Percentiles rank a stretch among this genome's conserved stretches.
phyloP scores from a whole-genome alignment of 2,888 invertebrate species.

The Cacoxenus indagator region DNA sequence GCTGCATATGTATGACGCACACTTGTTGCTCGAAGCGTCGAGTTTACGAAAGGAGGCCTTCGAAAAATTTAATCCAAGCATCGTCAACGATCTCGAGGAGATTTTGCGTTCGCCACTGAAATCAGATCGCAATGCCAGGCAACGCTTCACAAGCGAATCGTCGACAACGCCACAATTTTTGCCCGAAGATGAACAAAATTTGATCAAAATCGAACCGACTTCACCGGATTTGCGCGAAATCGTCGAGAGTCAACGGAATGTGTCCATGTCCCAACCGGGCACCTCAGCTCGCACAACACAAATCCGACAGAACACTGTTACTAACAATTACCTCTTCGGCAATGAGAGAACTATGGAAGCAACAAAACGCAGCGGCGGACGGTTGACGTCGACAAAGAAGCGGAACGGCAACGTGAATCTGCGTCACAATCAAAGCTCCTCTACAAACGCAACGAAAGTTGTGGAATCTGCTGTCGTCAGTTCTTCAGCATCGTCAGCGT shows the following conservation, averaged over 20 bases:
- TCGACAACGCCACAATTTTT: slow-evolving; percentile 61
- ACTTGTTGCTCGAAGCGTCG: slow-evolving; percentile 62
- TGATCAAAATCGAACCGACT: slow-evolving; percentile 65
- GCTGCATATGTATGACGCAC: slow-evolving; percentile 66
- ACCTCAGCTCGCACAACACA: slow-evolving; percentile 51
- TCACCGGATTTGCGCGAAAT: slow-evolving; percentile 65
- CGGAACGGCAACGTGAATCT: slow-evolving; percentile 7
- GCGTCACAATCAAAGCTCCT: background rate
- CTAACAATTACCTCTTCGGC: slow-evolving; percentile 58
- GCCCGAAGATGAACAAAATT: slow-evolving; percentile 59
- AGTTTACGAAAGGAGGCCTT: slow-evolving; percentile 63
- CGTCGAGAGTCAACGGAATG: slow-evolving; percentile 51
- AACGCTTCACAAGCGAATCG: slow-evolving; percentile 66
- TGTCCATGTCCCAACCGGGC: slow-evolving; percentile 31
- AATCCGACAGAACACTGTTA: slow-evolving; percentile 46
- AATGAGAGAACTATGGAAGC: slow-evolving; percentile 23
- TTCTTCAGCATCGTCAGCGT: slow-evolving; percentile 36
- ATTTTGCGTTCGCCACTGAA: slow-evolving; percentile 69
- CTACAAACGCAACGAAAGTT: slow-evolving; percentile 33
- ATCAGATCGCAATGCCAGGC: slow-evolving; percentile 56
- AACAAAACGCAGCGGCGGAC: background rate
- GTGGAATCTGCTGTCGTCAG: slow-evolving; percentile 11
- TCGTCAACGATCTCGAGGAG: slow-evolving; percentile 70
- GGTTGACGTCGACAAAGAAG: slow-evolving; percentile 38
- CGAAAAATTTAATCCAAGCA: slow-evolving; percentile 67